These are phyloP conservation scores for Anser brachyrhynchus DNA, from an alignment of 2,113 vertebrate genomes.

Conservation along the genomic window DNA sequence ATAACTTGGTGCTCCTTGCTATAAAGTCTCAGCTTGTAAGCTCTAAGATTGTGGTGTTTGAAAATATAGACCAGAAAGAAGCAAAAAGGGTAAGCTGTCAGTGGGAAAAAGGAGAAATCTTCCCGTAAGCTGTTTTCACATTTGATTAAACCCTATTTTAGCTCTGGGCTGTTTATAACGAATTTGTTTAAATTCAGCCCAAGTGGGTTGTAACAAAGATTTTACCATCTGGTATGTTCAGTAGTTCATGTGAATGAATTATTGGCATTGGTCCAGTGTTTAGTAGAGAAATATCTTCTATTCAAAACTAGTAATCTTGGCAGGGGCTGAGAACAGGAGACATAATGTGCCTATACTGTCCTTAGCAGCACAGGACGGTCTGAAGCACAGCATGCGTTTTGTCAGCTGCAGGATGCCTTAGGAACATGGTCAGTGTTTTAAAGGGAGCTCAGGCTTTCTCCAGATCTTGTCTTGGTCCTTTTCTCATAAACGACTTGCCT, in stretches of 20 bases:
- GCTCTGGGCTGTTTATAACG: slow-evolving; percentile 35
- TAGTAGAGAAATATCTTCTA: slow-evolving; percentile 10
- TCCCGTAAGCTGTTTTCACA: not conserved
- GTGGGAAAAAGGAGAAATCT: not conserved
- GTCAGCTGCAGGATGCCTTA: not conserved
- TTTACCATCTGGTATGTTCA: slow-evolving; percentile 44
- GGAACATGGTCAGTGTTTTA: not conserved
- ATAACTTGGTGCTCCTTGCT: not conserved
- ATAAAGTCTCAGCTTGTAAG: not conserved
- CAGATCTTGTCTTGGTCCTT: not conserved
- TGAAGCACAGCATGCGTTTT: not conserved
- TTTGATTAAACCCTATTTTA: slow-evolving; percentile 25
- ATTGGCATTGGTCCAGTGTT: not conserved
- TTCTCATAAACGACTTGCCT: not conserved
- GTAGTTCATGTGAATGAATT: slow-evolving; percentile 30
- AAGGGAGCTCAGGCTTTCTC: not conserved
- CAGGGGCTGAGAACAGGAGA: not conserved
- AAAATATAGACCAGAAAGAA: not conserved
- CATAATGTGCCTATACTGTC: not conserved
- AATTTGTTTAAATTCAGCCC: slow-evolving; percentile 35
- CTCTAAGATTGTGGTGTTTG: not conserved
- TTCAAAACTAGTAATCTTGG: not conserved
- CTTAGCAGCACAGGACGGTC: not conserved
- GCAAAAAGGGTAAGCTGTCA: not conserved
- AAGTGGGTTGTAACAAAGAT: slow-evolving; percentile 12